These are phyloP conservation scores for Nesogale talazaci DNA, from an alignment of 2,113 vertebrate species.

Conservation along the genomic window DNA sequence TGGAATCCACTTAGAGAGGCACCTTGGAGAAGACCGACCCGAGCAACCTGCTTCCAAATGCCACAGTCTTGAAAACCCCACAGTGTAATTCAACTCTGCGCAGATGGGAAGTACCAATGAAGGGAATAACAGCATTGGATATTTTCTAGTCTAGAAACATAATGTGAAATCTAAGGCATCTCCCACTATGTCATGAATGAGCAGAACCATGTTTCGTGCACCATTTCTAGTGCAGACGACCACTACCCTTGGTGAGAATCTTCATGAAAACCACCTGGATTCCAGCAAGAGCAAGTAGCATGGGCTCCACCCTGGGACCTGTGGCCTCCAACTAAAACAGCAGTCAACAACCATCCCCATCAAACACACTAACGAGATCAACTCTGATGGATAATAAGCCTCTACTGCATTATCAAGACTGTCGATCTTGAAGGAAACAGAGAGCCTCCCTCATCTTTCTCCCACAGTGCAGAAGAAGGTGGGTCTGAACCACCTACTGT, in stretches of 20 bases:
- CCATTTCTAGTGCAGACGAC: conserved; percentile 14
- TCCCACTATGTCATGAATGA: background rate
- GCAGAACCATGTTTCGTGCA: conserved; percentile 31
- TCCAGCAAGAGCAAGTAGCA: conserved; percentile 9
- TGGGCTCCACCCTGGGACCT: conserved; percentile 26
- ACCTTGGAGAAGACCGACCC: background rate
- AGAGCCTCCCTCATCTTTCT: too few relatives aligned
- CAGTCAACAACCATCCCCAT: conserved; percentile 39
- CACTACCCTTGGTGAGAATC: background rate
- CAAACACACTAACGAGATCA: background rate
- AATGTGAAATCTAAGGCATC: conserved; percentile 44
- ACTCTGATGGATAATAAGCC: too few relatives aligned
- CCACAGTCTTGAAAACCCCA: background rate
- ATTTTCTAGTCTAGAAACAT: conserved; percentile 28
- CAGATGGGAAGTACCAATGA: background rate
- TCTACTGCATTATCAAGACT: too few relatives aligned
- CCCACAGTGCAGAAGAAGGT: too few relatives aligned
- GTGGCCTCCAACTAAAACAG: background rate
- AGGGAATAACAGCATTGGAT: background rate
- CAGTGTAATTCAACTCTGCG: background rate
- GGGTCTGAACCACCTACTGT: too few relatives aligned
- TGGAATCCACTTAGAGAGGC: background rate
- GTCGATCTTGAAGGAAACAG: too few relatives aligned
- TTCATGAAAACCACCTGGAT: conserved; percentile 18
- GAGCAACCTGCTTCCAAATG: background rate